A percentile compares a stretch with the other conserved stretches of the same genome.
Evolutionary conservation across 1,140 invertebrate species (phyloP).

Genomic region (Saccostrea cuccullata): DNA sequence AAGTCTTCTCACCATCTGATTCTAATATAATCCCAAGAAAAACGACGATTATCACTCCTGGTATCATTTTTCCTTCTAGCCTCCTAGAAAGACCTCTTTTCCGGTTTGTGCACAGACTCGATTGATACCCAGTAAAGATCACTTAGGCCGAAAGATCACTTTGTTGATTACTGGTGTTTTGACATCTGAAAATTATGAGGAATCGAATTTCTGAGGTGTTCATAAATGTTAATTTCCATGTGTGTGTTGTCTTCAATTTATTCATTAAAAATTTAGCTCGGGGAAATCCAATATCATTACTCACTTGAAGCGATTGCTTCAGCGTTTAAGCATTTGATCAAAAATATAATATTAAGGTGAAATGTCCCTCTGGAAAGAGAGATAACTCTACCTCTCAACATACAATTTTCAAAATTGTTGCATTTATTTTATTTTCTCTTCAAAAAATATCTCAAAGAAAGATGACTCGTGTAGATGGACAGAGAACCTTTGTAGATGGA

Average conservation of each 20-base stretch:
- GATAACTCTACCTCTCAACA: too few relatives aligned
- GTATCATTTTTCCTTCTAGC: background rate
- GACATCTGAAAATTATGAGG: background rate
- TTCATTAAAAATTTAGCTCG: background rate
- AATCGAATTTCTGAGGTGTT: background rate
- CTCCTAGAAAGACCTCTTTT: background rate
- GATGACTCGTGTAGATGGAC: too few relatives aligned
- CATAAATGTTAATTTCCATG: background rate
- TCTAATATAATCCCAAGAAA: background rate
- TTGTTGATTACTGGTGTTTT: background rate
- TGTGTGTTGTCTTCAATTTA: background rate
- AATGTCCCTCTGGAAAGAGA: too few relatives aligned
- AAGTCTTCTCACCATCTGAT: background rate
- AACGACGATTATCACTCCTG: background rate
- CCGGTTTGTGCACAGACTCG: background rate
- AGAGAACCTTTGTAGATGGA: too few relatives aligned
- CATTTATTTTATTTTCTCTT: too few relatives aligned
- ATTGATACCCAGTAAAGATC: background rate
- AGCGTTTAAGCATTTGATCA: too few relatives aligned
- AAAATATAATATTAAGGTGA: too few relatives aligned
- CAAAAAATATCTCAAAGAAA: too few relatives aligned
- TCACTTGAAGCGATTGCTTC: background rate
- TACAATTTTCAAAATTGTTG: too few relatives aligned
- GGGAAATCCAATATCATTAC: background rate
- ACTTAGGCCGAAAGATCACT: background rate